Conservation (phyloP, 2,113 vertebrate species). For the Castor canadensis region DNA sequence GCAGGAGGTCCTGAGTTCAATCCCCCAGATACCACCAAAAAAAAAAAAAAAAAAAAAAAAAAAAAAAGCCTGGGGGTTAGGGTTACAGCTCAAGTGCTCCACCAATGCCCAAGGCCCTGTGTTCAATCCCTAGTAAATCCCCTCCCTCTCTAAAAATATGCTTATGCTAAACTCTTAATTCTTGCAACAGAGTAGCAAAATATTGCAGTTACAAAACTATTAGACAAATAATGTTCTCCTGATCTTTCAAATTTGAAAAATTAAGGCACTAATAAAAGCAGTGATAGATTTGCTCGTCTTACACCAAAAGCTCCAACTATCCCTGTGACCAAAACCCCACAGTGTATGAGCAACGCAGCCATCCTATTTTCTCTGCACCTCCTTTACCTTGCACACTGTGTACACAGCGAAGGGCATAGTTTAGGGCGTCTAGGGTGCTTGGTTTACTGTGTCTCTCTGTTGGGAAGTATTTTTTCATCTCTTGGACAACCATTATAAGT, state of each 20-base stretch:
- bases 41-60: too few species aligned
- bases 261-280: background rate
- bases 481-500: constrained; percentile 87
- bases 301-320: background rate
- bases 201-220: background rate
- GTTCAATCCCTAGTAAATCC: too few species aligned
- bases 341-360: accelerated
- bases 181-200: background rate
- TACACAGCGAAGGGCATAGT: constrained; percentile 92
- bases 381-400: constrained; percentile 90
- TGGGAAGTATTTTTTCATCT: constrained; percentile 92
- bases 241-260: background rate
- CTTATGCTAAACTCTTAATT: background rate
- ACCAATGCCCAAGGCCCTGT: too few species aligned
- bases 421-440: constrained; percentile 90
- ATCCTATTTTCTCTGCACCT: accelerated
- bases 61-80: too few species aligned
- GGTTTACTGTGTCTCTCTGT: constrained; percentile 88
- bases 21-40: too few species aligned
- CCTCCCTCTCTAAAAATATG: background rate
- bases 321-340: background rate
- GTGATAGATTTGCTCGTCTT: background rate
- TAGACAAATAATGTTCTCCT: background rate
- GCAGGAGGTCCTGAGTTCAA: too few species aligned
- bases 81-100: too few species aligned